Evolutionary conservation across 2,113 vertebrate genomes (phyloP), one percentile per base, ranked within the genome.

Genomic region (Corapipo altera): DNA sequence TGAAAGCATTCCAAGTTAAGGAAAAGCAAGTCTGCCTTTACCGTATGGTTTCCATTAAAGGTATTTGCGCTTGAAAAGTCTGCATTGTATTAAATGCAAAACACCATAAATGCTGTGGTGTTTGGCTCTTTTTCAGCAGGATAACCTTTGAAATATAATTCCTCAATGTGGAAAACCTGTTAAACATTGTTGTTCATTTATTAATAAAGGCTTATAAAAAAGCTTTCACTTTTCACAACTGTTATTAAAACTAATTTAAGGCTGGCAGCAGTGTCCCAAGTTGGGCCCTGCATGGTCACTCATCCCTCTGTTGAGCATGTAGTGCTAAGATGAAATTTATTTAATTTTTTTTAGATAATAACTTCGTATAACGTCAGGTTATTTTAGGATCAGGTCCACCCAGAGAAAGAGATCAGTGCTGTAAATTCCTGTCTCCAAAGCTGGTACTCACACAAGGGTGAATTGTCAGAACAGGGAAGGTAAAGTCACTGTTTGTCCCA

Each of bases 31-130:
- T 67, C 65, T 93, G 58, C 73, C 2, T 18, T 95, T 82, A 61
- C 95, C 39, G 57, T 96, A 77, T 95, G 91, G 72, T 85, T 95
- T 94, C 77, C 85, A 96, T 95, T 94, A 94, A 85, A 94, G 69
- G 28, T 96, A 91, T 92, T 93, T 95, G 89, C 73, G 52, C 65
- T 95, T 79, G 64, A 83, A 70, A 85, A 91, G 72, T 91, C 85
- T 95, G 94, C 80, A 43, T 59, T 94, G 35, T 88, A 89, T 95
- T 96, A 93, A 88, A 75, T 89, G 46, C 91, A 80, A 87, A 95
- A 61, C 66, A 93, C 87, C 20, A 3, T 79, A 76, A 88, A 87
- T 89, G 62, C 76, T 95, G 66, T 89, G 83, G 75, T 55, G 24
- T 88, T 95, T 95, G 92, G 78, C 79, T 90, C 52, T 78, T 83